Percentiles rank a stretch among this genome's conserved stretches.
Evolutionary conservation across 2,797 vertebrate species (phyloP).

Genomic region (Neosalanx taihuensis): DNA sequence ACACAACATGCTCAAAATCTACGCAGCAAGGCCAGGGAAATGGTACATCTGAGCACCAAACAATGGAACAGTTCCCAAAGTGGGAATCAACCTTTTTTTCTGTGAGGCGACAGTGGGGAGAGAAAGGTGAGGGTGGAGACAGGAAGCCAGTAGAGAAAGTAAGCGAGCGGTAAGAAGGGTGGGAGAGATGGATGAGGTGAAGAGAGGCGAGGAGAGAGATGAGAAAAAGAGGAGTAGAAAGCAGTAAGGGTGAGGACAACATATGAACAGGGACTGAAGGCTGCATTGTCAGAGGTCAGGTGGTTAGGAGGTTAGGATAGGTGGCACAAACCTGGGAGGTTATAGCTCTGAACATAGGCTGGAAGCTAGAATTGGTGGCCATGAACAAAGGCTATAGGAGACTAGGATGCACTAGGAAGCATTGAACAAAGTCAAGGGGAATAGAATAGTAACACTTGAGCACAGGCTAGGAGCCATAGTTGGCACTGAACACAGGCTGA

Average conservation of each 20-base stretch:
- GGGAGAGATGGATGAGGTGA: background rate
- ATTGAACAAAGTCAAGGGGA: no score
- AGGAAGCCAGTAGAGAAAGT: background rate
- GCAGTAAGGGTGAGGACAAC: background rate
- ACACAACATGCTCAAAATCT: background rate
- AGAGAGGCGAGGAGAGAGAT: conserved; percentile 20
- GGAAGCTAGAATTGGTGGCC: background rate
- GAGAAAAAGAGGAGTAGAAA: conserved; percentile 10
- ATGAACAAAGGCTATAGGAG: background rate
- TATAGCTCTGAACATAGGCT: background rate
- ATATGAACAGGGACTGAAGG: background rate
- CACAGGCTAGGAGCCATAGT: no score
- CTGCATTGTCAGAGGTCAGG: background rate
- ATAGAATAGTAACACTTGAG: no score
- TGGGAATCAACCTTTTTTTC: background rate
- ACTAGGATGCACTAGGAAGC: no score
- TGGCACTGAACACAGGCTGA: no score
- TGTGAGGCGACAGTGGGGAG: background rate
- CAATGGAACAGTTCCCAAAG: background rate
- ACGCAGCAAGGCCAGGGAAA: background rate
- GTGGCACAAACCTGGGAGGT: background rate
- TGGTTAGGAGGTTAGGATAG: background rate
- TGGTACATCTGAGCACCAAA: background rate
- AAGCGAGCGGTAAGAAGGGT: background rate
- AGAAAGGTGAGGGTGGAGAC: background rate